Percentiles rank a stretch among this genome's conserved stretches.
Conservation (phyloP, 2,797 vertebrate species). For the Eulemur rubriventer region DNA sequence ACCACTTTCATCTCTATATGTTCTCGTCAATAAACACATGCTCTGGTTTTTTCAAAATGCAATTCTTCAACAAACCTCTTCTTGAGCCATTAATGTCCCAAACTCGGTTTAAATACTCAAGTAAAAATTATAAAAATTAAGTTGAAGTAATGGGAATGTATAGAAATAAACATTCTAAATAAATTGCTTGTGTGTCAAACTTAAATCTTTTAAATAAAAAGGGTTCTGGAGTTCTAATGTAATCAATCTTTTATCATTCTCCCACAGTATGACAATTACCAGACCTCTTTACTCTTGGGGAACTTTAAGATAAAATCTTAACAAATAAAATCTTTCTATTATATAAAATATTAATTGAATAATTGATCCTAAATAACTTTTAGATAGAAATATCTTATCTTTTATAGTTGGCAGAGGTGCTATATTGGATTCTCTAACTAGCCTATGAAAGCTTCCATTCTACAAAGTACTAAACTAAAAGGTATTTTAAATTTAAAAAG, state of each 20-base stretch:
- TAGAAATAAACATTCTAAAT: constrained; percentile 37
- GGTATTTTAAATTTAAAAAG: constrained; percentile 42
- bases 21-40: constrained; percentile 9
- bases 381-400: constrained; percentile 24
- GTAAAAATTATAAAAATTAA: constrained; percentile 49
- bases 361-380: constrained; percentile 49
- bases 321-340: constrained; percentile 45
- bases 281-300: constrained; percentile 8
- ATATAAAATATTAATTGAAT: constrained; percentile 55
- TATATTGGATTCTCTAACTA: not conserved
- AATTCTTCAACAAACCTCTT: constrained; percentile 45
- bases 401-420: not conserved
- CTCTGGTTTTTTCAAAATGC: not conserved
- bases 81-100: not conserved
- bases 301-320: constrained; percentile 35
- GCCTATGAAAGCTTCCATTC: not conserved
- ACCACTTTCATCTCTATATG: not conserved
- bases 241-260: constrained; percentile 17
- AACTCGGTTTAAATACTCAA: not conserved
- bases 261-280: constrained; percentile 45
- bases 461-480: constrained; percentile 50
- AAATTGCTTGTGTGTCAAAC: not conserved
- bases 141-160: not conserved
- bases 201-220: constrained; percentile 21
- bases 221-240: not conserved